Percentiles rank a stretch among this genome's conserved stretches.
phyloP scores from a whole-genome alignment of 2,113 vertebrate species.

The Charadrius vociferus region DNA sequence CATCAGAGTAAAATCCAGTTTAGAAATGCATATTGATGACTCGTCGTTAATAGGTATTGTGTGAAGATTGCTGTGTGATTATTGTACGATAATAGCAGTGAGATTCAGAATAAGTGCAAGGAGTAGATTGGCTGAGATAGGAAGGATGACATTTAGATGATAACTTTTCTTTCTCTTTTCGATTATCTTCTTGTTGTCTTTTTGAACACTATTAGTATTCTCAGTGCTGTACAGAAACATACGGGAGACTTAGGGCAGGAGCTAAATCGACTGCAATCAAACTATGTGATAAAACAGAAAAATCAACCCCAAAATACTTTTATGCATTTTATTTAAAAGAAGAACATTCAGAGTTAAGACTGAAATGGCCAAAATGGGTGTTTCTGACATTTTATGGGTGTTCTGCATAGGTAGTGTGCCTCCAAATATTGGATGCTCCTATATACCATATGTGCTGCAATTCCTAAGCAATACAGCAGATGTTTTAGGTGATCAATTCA shows the following conservation, averaged over 20 bases:
- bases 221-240: background rate
- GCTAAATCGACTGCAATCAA: background rate
- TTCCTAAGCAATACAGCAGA: constrained; percentile 68
- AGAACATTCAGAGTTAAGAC: constrained; percentile 18
- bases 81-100: background rate
- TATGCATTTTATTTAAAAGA: background rate
- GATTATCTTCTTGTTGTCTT: background rate
- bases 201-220: constrained; percentile 7
- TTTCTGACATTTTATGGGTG: constrained; percentile 59
- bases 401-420: constrained; percentile 55
- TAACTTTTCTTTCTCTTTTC: background rate
- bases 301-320: background rate
- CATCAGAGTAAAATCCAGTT: background rate
- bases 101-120: background rate
- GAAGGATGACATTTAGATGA: background rate
- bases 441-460: constrained; percentile 65
- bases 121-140: background rate
- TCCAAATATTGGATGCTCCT: constrained; percentile 63
- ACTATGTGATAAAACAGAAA: background rate
- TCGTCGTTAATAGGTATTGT: background rate
- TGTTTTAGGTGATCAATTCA: constrained; percentile 72
- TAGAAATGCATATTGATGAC: background rate
- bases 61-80: background rate
- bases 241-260: background rate
- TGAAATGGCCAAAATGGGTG: constrained; percentile 21